Evolutionary conservation across 2,888 invertebrate genomes (phyloP).

Genomic region (Agrotis puta): DNA sequence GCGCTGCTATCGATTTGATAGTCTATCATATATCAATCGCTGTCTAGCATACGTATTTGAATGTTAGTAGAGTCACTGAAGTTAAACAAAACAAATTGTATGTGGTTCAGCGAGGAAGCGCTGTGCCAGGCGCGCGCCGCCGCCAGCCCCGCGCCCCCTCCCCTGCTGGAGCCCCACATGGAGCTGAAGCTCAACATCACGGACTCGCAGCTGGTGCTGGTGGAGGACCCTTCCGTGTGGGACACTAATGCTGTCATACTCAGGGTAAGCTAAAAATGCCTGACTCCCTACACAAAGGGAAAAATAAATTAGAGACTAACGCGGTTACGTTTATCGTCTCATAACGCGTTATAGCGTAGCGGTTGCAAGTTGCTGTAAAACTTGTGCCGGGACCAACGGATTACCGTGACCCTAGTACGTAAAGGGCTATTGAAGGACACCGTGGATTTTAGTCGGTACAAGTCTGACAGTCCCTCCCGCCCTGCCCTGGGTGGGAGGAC

Average conservation of each 20-base stretch:
- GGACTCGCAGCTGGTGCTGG: constrained; percentile 98
- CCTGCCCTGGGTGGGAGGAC: no score
- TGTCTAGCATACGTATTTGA: not conserved
- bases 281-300: not conserved
- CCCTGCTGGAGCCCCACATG: constrained; percentile 84
- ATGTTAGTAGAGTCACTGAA: not conserved
- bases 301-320: no score
- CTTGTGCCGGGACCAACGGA: no score
- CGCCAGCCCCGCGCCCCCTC: constrained; percentile 35
- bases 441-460: no score
- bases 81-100: not conserved
- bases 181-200: constrained; percentile 98
- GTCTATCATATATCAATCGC: no score
- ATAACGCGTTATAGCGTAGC: no score
- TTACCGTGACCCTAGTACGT: no score
- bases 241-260: constrained; percentile 98
- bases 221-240: constrained; percentile 96
- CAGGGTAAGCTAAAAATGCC: constrained; percentile 85
- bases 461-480: no score
- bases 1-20: no score
- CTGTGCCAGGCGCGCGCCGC: constrained; percentile 34
- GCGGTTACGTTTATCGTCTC: no score
- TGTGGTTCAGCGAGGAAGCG: constrained; percentile 68
- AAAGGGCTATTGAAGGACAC: no score
- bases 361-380: no score